A percentile compares a stretch with the other conserved stretches of the same genome.
phyloP scores from a whole-genome alignment of 2,888 invertebrate species.

The Graphium colonna region DNA sequence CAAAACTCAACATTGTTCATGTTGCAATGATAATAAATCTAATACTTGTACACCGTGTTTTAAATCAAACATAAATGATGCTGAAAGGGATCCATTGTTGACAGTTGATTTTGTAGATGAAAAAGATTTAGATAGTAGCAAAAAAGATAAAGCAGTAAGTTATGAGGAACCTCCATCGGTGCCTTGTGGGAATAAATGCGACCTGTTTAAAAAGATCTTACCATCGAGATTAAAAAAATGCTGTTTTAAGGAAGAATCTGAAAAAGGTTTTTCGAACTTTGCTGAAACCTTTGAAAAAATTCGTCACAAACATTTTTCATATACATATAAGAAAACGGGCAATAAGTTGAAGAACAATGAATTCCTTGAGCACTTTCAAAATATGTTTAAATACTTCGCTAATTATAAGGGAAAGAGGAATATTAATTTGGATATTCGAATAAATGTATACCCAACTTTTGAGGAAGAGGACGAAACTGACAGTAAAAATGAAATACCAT shows the following conservation, averaged over 20 bases:
- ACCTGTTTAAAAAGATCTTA: conserved; percentile 11
- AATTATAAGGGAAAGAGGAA: conserved; percentile 40
- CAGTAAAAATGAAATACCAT: conserved; percentile 15
- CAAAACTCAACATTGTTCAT: background rate
- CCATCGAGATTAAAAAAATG: conserved; percentile 18
- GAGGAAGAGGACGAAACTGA: conserved; percentile 19
- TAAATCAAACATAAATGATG: conserved; percentile 21
- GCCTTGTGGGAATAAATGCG: background rate
- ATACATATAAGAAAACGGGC: conserved; percentile 37
- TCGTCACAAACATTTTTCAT: conserved; percentile 37
- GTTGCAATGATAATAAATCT: background rate
- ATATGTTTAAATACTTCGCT: conserved; percentile 47
- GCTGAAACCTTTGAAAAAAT: conserved; percentile 27
- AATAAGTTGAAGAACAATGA: conserved; percentile 25
- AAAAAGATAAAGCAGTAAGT: conserved; percentile 3
- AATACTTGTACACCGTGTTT: conserved; percentile 18
- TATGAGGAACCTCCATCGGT: background rate
- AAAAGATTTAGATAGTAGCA: conserved; percentile 23
- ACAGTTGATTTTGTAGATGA: conserved; percentile 33
- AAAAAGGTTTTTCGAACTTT: too few relatives aligned
- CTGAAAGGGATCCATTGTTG: conserved; percentile 29
- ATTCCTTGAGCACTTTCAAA: conserved; percentile 41
- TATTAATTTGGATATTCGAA: conserved; percentile 51
- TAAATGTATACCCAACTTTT: conserved; percentile 45
- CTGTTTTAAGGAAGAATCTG: conserved; percentile 11